Evolutionary conservation across 2,888 invertebrate genomes (phyloP), one percentile per base, ranked within the genome.

Genomic region (Papilio demoleus): DNA sequence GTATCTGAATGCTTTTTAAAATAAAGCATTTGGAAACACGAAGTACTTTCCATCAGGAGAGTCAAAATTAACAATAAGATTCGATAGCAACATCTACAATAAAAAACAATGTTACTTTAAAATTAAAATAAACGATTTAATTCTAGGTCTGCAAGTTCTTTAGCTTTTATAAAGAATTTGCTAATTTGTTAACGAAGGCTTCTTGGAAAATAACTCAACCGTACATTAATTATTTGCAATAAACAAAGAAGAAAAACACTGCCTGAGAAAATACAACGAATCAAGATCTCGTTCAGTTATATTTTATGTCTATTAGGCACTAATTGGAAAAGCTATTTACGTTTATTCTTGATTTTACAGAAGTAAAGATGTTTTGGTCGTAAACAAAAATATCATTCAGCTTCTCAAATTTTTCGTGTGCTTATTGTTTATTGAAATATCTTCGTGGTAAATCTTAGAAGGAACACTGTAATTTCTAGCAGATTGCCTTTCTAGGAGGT

Each of bases 171-270:
- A 53, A 27, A 53, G 2, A 31, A 53, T 31, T 53, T 27, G 31
- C n/a, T 31, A 53, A 53, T 53, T 53, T 8, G 27, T 17, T 9
- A 12, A 27, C 31, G 31, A 17, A 31, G 53, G n/a, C 17, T 50
- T n/a, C 53, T 27, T 31, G 31, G 19, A 53, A 53, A 53, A 27
- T n/a, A 53, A 27, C 53, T 53, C 22, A n/a, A 53, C 8, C 27
- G 27, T 27, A 31, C 27, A 56, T 56, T 56, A 14, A 27, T 31
- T 56, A 56, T 56, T 31, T 56, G 31, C n/a, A 31, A 31, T 17
- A 9, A 31, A 56, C n/a, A 17, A 56, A 47, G 45, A n/a, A 4
- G 22, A 31, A 53, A 31, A 17, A 56, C 8, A 56, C 6, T 17
- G n/a, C 31, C 53, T 56, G 4, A 31, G 17, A 14, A 31, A 56